Percentiles rank a stretch among this genome's conserved stretches.
phyloP scores from a whole-genome alignment of 2,113 vertebrate species.

The Nothobranchius kuhntae region DNA sequence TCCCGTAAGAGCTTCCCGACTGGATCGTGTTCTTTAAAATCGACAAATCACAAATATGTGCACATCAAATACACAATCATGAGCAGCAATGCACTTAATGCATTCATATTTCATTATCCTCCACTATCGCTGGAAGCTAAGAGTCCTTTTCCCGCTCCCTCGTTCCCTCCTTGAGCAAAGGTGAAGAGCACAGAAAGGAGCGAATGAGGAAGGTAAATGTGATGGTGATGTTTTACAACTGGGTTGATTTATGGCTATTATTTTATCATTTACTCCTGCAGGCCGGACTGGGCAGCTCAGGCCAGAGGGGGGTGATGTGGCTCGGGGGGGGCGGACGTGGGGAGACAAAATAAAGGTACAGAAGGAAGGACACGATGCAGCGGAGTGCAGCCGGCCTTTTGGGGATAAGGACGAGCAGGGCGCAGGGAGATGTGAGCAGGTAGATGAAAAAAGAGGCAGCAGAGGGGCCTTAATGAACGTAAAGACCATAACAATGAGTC shows the following conservation, averaged over 20 bases:
- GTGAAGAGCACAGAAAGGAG: constrained; percentile 68
- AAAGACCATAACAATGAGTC: constrained; percentile 68
- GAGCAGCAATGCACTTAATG: not conserved
- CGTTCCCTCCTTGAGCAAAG: constrained; percentile 54
- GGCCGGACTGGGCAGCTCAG: constrained; percentile 40
- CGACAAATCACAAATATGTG: constrained; percentile 21
- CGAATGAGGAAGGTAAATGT: constrained; percentile 42
- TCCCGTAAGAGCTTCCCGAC: constrained; percentile 37
- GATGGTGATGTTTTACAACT: constrained; percentile 71
- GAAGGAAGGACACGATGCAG: constrained; percentile 14
- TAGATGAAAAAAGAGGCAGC: constrained; percentile 40
- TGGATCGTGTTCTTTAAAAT: constrained; percentile 13
- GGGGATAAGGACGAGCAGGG: constrained; percentile 46
- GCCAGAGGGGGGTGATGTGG: constrained; percentile 7
- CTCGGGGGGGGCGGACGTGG: not conserved
- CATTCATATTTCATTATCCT: constrained; percentile 32
- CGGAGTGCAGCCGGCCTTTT: constrained; percentile 18
- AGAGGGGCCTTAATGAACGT: constrained; percentile 62
- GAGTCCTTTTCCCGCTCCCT: constrained; percentile 31
- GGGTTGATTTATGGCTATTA: constrained; percentile 73
- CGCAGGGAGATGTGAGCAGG: constrained; percentile 27
- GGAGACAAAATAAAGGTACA: not conserved
- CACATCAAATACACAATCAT: constrained; percentile 12
- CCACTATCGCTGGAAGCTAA: constrained; percentile 27
- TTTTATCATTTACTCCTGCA: constrained; percentile 62